Conservation (phyloP, 2,888 invertebrate species). For the Nesidiocoris tenuis region DNA sequence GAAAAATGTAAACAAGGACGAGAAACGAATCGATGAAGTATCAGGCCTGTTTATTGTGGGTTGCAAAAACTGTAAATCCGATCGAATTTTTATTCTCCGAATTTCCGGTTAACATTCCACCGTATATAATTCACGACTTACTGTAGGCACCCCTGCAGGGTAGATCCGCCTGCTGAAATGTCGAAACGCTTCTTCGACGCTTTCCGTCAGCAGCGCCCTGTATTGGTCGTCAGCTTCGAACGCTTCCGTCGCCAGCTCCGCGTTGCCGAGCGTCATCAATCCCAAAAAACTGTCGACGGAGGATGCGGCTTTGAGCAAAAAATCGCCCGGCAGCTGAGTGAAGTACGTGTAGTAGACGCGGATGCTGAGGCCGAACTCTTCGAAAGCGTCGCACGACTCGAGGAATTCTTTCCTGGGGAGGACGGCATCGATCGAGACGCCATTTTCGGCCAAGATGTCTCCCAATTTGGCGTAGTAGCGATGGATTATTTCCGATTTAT, state of each 20-base stretch:
- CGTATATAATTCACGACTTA: too few relatives aligned
- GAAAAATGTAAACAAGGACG: too few relatives aligned
- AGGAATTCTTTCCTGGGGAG: constrained; percentile 35
- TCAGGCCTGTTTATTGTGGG: too few relatives aligned
- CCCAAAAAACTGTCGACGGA: constrained; percentile 32
- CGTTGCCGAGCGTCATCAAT: constrained; percentile 36
- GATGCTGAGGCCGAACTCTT: constrained; percentile 32
- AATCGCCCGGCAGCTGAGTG: constrained; percentile 38
- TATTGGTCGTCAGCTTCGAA: constrained; percentile 24
- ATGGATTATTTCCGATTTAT: constrained; percentile 13
- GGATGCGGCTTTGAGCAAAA: constrained; percentile 14
- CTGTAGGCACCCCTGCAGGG: too few relatives aligned
- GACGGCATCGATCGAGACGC: constrained; percentile 2
- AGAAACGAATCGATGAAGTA: too few relatives aligned
- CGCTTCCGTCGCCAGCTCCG: constrained; percentile 18
- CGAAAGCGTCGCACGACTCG: constrained; percentile 41
- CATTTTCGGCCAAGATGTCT: constrained; percentile 9
- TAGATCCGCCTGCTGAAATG: neutral
- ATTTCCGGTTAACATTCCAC: too few relatives aligned
- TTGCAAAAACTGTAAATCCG: too few relatives aligned
- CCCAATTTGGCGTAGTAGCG: constrained; percentile 38
- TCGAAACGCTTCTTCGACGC: constrained; percentile 35
- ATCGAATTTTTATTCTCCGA: too few relatives aligned
- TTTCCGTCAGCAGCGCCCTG: constrained; percentile 13
- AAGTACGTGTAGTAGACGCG: constrained; percentile 41